Conservation (phyloP, 2,888 invertebrate genomes). For the Parascotia fuliginaria region DNA sequence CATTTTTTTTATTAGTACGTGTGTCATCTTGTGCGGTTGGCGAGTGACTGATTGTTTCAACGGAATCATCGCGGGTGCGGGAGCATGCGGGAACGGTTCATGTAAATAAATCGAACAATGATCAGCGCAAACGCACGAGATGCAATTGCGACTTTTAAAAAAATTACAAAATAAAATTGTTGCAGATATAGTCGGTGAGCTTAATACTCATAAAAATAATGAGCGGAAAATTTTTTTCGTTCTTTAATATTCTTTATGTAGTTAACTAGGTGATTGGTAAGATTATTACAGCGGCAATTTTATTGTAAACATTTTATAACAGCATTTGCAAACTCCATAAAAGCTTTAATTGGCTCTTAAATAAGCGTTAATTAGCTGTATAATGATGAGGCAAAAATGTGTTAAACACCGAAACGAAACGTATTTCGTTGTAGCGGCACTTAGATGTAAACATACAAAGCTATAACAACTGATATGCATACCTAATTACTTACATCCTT, state of each 20-base stretch:
- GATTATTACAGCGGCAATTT: neutral
- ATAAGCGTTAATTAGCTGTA: neutral
- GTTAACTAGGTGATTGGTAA: neutral
- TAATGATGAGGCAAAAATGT: neutral
- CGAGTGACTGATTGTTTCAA: conserved; percentile 46
- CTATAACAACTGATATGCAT: neutral
- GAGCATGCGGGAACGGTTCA: conserved; percentile 41
- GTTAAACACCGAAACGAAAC: conserved; percentile 1
- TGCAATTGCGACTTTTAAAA: neutral
- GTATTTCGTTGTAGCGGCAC: neutral
- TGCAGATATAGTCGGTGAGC: neutral
- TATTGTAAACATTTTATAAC: neutral
- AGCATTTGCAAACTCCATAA: neutral
- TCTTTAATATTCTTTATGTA: neutral
- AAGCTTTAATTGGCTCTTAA: neutral
- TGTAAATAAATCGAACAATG: conserved; percentile 43
- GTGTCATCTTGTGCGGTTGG: conserved; percentile 42
- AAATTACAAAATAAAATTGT: neutral
- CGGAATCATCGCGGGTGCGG: conserved; percentile 31
- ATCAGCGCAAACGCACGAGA: conserved; percentile 39
- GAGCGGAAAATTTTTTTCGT: neutral
- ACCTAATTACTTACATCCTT: too few relatives aligned
- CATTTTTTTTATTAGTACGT: conserved; percentile 38
- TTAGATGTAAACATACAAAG: neutral
- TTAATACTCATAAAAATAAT: neutral